Evolutionary conservation across 2,888 invertebrate genomes (phyloP), one percentile per base, ranked within the genome.

Genomic region (Chydorus sphaericus): DNA sequence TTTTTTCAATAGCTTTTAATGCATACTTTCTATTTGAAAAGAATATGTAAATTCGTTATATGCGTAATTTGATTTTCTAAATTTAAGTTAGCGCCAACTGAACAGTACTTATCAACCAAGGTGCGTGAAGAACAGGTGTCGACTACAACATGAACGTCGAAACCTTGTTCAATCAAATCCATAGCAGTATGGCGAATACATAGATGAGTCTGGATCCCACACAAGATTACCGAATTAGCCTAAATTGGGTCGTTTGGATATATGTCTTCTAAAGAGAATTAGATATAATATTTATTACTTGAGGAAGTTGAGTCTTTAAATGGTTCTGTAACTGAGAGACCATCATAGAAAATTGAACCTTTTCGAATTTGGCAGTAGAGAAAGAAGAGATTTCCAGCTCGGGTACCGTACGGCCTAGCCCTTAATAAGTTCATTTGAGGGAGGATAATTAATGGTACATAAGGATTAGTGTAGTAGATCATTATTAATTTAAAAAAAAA

Each of bases 171-270:
- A 55, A 75, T 63, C 7, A 77, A 67, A 62, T 75, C 73, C 50
- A 76, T 66, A 4, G 73, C 71, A 5, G 77, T 78, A 62, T 77
- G 75, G 61, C 75, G 75, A 10, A 79, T 70, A 63, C 78, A 79
- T 20, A 76, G 77, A 65, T 78, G 78, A 0, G 77, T 69, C 69
- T 79, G 74, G 58, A 75, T 73, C 18, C 75, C 75, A 61, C 73
- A 73, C 14, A 75, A 61, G 54, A 75, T 61, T 33, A 74, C 64
- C 5, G 69, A 67, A 38, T 55, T 55, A 4, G 49, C 48, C 55
- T 55, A n/a, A 20, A 20, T 33, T 39, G n/a, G n/a, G 14, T 11
- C n/a, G 2, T 20, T 11, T 23, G 23, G 18, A 29, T 28, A n/a
- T n/a, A n/a, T n/a, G n/a, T n/a, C n/a, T n/a, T n/a, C n/a, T n/a